Conservation (phyloP, 2,888 invertebrate genomes). For the Drosophila lacicola region DNA sequence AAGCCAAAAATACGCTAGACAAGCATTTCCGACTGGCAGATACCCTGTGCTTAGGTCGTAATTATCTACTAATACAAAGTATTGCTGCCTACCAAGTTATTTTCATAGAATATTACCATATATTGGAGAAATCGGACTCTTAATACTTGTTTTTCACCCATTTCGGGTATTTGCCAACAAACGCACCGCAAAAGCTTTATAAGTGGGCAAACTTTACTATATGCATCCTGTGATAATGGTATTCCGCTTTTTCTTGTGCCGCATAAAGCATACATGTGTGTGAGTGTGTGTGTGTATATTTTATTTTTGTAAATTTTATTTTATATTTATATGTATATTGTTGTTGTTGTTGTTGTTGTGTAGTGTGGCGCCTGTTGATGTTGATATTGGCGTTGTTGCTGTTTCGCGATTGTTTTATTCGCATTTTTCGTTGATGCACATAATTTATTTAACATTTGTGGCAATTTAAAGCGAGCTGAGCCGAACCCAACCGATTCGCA, state of each 20-base stretch:
- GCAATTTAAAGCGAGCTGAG: slow-evolving; percentile 57
- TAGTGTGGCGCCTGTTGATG: slow-evolving; percentile 24
- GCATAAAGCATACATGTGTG: slow-evolving; percentile 4
- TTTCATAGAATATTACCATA: no score
- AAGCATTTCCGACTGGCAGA: not conserved
- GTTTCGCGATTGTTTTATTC: slow-evolving; percentile 24
- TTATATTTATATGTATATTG: slow-evolving; percentile 4
- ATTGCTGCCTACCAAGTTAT: no score
- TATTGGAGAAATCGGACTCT: not conserved
- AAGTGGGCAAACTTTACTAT: slow-evolving; percentile 68
- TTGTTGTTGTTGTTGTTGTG: slow-evolving; percentile 31
- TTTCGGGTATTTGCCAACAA: not conserved
- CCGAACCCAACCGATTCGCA: slow-evolving; percentile 2
- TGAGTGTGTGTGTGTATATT: not conserved
- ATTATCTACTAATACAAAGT: no score
- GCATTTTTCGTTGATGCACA: slow-evolving; percentile 42
- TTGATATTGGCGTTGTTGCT: slow-evolving; percentile 36
- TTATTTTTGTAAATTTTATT: not conserved
- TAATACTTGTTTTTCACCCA: not conserved
- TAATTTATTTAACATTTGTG: slow-evolving; percentile 73
- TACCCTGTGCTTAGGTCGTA: slow-evolving; percentile 1
- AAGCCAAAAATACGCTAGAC: slow-evolving; percentile 6
- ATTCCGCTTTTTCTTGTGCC: slow-evolving; percentile 11
- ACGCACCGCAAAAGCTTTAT: slow-evolving; percentile 5
- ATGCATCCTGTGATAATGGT: slow-evolving; percentile 46